Evolutionary conservation across 1,140 invertebrate species (phyloP).

Genomic region (Geopemphigus sp.): DNA sequence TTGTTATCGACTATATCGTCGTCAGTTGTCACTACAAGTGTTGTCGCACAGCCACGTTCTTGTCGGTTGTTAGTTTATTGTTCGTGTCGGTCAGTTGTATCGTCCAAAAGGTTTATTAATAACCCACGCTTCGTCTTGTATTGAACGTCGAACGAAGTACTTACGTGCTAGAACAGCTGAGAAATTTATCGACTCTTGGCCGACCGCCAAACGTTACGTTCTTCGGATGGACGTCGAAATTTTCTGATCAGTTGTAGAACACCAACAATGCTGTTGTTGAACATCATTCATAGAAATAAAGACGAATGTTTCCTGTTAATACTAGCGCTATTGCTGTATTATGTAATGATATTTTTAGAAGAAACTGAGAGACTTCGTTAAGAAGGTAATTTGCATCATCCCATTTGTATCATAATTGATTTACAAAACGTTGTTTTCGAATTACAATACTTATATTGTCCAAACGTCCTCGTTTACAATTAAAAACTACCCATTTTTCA

Average conservation of each 20-base stretch:
- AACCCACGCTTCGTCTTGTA: neutral
- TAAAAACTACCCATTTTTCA: no score
- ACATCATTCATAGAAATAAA: slow-evolving; percentile 42
- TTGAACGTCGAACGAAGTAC: neutral
- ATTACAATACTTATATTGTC: no score
- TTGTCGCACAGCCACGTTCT: neutral
- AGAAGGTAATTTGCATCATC: neutral
- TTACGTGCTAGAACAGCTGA: no score
- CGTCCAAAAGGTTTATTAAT: neutral
- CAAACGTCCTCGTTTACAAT: no score
- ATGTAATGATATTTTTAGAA: slow-evolving; percentile 44
- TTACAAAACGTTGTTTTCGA: no score
- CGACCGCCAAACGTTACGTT: no score
- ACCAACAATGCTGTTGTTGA: slow-evolving; percentile 26
- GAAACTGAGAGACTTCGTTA: slow-evolving; percentile 20
- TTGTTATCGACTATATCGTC: slow-evolving; percentile 8
- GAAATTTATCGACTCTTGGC: neutral
- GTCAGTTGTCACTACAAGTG: neutral
- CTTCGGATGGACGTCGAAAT: neutral
- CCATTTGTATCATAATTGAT: neutral
- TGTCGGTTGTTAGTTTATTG: neutral
- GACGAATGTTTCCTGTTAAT: slow-evolving; percentile 42
- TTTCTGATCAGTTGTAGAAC: neutral
- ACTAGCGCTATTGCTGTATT: slow-evolving; percentile 28
- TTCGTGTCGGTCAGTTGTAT: neutral